Evolutionary conservation across 2,888 invertebrate species (phyloP).

Genomic region (Netelia virgata): DNA sequence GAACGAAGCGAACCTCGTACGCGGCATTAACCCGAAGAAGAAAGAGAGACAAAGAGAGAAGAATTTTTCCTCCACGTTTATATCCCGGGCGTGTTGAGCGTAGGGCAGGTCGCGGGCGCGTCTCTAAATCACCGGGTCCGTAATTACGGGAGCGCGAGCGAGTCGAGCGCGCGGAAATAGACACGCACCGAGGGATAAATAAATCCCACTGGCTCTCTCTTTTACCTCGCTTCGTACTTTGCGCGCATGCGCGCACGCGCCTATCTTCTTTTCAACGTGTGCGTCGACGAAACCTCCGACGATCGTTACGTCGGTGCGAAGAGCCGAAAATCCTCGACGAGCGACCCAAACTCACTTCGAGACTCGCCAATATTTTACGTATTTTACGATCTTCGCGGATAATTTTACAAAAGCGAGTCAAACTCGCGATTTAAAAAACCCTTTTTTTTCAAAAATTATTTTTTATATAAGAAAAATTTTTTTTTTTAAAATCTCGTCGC

Average conservation of each 20-base stretch:
- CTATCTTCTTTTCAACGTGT: constrained; percentile 10
- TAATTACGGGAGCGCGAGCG: constrained; percentile 69
- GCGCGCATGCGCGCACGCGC: constrained; percentile 20
- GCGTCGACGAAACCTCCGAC: constrained; percentile 2
- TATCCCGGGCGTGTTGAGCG: constrained; percentile 37
- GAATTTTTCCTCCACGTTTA: constrained; percentile 8
- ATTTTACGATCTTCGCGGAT: not conserved
- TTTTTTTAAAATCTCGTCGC: not conserved
- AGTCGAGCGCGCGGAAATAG: constrained; percentile 69
- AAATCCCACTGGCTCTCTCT: constrained; percentile 53
- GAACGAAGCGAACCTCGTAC: not conserved
- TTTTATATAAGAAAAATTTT: too few relatives aligned
- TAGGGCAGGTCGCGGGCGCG: constrained; percentile 68
- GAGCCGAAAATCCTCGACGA: constrained; percentile 20
- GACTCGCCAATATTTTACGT: constrained; percentile 32
- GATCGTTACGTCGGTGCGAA: constrained; percentile 52
- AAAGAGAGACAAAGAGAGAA: too few relatives aligned
- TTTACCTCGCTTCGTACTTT: constrained; percentile 14
- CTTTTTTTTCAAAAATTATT: too few relatives aligned
- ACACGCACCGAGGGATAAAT: constrained; percentile 68
- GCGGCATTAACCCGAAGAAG: too few relatives aligned
- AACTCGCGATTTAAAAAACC: too few relatives aligned
- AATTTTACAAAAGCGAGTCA: not conserved
- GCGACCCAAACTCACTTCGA: constrained; percentile 47
- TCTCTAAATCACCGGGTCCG: constrained; percentile 70